Conservation (phyloP, 2,888 invertebrate genomes). For the Volucella zonaria region DNA sequence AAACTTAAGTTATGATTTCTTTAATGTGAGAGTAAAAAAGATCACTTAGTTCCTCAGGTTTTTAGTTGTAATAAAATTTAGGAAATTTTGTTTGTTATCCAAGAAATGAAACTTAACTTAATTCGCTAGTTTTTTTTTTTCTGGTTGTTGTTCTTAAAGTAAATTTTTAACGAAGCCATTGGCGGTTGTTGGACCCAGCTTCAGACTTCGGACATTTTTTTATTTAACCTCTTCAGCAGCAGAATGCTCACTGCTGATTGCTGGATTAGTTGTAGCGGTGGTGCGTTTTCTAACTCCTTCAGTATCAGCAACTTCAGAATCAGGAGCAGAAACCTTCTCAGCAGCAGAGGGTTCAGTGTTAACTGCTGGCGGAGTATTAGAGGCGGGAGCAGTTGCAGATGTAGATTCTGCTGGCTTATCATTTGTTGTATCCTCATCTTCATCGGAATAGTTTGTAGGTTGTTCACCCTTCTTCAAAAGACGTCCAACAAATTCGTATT, state of each 20-base stretch:
- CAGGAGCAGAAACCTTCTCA: no score
- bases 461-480: conserved; percentile 95
- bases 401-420: conserved; percentile 71
- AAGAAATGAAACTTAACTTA: conserved; percentile 61
- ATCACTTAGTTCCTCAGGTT: conserved; percentile 23
- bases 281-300: conserved; percentile 76
- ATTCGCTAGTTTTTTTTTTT: conserved; percentile 53
- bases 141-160: conserved; percentile 46
- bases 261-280: background rate
- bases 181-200: conserved; percentile 52
- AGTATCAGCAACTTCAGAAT: conserved; percentile 29
- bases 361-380: no score
- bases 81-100: conserved; percentile 45
- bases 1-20: conserved; percentile 42
- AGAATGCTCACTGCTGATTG: conserved; percentile 54
- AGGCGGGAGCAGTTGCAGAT: background rate
- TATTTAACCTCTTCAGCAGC: conserved; percentile 75
- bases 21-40: conserved; percentile 6
- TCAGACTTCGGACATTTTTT: conserved; percentile 37
- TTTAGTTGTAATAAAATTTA: conserved; percentile 34
- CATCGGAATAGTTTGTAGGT: conserved; percentile 95
- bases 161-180: conserved; percentile 50
- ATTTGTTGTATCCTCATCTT: conserved; percentile 84
- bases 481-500: conserved; percentile 95
- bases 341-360: no score